A percentile compares a stretch with the other conserved stretches of the same genome.
phyloP scores from a whole-genome alignment of 2,888 invertebrate species.

The Coleophora deauratella region DNA sequence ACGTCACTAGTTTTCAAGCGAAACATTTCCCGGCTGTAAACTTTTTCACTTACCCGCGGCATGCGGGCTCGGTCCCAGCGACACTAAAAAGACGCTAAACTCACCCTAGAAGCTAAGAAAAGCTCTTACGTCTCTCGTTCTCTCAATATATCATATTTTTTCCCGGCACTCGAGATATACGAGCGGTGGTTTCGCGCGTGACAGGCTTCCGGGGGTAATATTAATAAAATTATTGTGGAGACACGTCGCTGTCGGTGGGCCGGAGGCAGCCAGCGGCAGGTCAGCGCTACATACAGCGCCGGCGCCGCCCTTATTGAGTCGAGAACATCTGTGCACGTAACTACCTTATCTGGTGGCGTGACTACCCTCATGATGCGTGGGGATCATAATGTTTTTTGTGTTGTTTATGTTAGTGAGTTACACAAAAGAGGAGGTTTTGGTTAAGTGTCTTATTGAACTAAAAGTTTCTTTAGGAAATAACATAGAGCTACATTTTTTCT shows the following conservation, averaged over 20 bases:
- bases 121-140: conserved; percentile 63
- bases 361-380: no score
- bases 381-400: no score
- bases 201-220: conserved; percentile 68
- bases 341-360: conserved; percentile 7
- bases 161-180: conserved; percentile 59
- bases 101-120: conserved; percentile 50
- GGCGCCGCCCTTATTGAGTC: conserved; percentile 16
- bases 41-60: conserved; percentile 20
- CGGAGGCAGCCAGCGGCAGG: no score
- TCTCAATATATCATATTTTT: conserved; percentile 73
- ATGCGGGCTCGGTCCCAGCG: conserved; percentile 35
- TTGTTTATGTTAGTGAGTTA: no score
- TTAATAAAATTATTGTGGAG: conserved; percentile 73
- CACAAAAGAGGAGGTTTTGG: no score
- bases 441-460: no score
- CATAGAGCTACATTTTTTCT: no score
- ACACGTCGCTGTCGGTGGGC: conserved; percentile 49
- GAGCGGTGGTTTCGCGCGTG: conserved; percentile 65
- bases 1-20: no score
- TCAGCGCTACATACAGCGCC: no score
- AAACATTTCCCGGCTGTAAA: not conserved
- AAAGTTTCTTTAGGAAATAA: no score
- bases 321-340: conserved; percentile 23
- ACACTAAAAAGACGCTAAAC: conserved; percentile 60